Evolutionary conservation across 2,113 vertebrate species (phyloP).

Genomic region (Amblyopsis rosae): DNA sequence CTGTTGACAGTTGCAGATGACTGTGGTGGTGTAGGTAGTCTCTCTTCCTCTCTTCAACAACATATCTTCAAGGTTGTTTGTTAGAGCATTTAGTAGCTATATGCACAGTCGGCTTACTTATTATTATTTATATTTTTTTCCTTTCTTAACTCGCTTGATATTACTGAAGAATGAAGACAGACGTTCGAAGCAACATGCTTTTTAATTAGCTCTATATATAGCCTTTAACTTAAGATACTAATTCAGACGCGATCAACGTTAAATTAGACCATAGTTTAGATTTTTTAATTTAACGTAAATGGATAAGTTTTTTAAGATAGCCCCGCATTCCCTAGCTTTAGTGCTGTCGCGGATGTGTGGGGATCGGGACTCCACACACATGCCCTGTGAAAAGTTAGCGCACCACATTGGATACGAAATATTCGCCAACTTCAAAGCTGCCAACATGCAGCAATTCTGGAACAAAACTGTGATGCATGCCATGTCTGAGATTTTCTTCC

Average conservation of each 20-base stretch:
- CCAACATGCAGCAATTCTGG: constrained; percentile 96
- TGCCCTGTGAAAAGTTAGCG: constrained; percentile 59
- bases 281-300: neutral
- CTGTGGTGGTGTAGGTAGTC: neutral
- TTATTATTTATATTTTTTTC: too few relatives aligned
- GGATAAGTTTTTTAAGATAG: constrained; percentile 84
- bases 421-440: constrained; percentile 92
- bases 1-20: neutral
- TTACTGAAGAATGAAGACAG: too few relatives aligned
- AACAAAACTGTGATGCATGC: constrained; percentile 88
- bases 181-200: too few relatives aligned
- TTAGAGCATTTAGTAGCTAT: too few relatives aligned
- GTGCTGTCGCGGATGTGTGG: constrained; percentile 76
- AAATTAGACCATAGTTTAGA: neutral
- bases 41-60: neutral
- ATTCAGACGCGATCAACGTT: too few relatives aligned
- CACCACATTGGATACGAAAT: constrained; percentile 86
- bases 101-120: too few relatives aligned
- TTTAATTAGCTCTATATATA: too few relatives aligned
- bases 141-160: too few relatives aligned
- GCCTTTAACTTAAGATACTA: too few relatives aligned
- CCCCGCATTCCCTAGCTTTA: constrained; percentile 91
- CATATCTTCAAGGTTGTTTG: too few relatives aligned
- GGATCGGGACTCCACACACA: constrained; percentile 16
- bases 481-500: constrained; percentile 88